Percentiles rank a stretch among this genome's conserved stretches.
These are phyloP conservation scores for Vollenhovia emeryi DNA, from an alignment of 1,140 invertebrate species.

Conservation along the genomic window DNA sequence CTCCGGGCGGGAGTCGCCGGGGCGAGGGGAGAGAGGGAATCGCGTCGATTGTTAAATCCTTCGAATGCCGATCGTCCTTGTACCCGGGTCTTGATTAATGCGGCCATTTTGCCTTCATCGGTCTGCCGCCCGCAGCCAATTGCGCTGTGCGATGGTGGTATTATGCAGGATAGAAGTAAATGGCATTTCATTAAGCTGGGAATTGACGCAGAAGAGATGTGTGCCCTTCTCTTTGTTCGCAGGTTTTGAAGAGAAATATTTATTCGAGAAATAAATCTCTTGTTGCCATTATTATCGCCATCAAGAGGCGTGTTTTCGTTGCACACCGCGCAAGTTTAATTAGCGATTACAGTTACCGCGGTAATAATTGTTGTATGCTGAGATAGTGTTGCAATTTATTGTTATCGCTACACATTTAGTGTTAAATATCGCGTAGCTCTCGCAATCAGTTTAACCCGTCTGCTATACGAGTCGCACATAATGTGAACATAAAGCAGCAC, in stretches of 20 bases:
- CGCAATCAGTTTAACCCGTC: neutral
- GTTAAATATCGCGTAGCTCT: neutral
- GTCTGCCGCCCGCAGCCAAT: slow-evolving; percentile 5
- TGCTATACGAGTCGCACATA: neutral
- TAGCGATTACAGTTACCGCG: neutral
- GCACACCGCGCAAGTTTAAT: neutral
- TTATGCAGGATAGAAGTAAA: slow-evolving; percentile 11
- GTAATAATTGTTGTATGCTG: neutral
- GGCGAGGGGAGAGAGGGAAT: too few species aligned
- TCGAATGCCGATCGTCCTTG: slow-evolving; percentile 44
- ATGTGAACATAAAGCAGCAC: neutral
- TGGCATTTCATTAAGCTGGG: slow-evolving; percentile 4
- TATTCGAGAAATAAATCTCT: neutral
- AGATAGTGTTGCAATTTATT: neutral
- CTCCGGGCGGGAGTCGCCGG: neutral
- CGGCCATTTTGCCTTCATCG: slow-evolving; percentile 12
- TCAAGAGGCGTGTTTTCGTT: neutral
- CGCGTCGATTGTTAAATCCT: slow-evolving; percentile 47
- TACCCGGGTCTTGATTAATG: slow-evolving; percentile 37
- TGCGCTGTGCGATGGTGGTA: neutral
- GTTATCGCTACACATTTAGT: neutral
- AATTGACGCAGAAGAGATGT: neutral
- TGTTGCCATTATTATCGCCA: neutral
- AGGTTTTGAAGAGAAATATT: neutral
- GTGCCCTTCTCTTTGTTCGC: neutral